phyloP scores from a whole-genome alignment of 1,140 invertebrate genomes.

The Nomia melanderi region DNA sequence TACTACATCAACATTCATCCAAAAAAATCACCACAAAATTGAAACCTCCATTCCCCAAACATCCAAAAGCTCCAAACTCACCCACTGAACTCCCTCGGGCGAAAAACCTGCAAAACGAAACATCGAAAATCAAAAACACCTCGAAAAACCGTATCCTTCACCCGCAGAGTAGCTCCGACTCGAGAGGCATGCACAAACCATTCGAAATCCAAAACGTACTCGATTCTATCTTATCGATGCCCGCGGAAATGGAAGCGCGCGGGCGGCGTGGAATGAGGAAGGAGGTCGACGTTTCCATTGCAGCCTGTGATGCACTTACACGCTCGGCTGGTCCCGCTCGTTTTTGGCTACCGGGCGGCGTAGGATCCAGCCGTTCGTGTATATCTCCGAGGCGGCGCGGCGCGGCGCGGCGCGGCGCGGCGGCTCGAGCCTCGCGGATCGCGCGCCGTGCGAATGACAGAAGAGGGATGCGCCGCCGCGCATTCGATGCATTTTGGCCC shows the following conservation, averaged over 20 bases:
- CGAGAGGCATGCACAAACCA: not conserved
- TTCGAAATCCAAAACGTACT: conserved; percentile 2
- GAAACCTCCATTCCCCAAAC: too few relatives aligned
- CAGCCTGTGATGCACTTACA: conserved; percentile 4
- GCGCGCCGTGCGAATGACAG: conserved; percentile 57
- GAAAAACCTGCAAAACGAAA: too few relatives aligned
- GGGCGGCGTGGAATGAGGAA: not conserved
- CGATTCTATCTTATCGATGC: not conserved
- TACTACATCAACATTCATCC: too few relatives aligned
- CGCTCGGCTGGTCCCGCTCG: conserved; percentile 9
- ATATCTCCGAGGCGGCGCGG: not conserved
- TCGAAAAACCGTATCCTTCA: too few relatives aligned
- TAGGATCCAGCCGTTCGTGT: not conserved
- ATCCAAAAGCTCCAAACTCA: too few relatives aligned
- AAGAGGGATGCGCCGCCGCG: conserved; percentile 45
- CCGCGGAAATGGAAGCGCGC: not conserved
- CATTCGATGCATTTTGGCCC: conserved; percentile 50
- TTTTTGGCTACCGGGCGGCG: not conserved
- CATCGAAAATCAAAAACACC: too few relatives aligned
- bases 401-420: too few relatives aligned
- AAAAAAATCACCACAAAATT: too few relatives aligned
- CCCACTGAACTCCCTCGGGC: too few relatives aligned
- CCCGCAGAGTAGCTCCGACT: not conserved
- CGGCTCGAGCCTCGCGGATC: not conserved
- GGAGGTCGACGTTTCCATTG: conserved; percentile 1